Evolutionary conservation across 2,797 vertebrate genomes (phyloP).

Genomic region (Lophotriccus pileatus): DNA sequence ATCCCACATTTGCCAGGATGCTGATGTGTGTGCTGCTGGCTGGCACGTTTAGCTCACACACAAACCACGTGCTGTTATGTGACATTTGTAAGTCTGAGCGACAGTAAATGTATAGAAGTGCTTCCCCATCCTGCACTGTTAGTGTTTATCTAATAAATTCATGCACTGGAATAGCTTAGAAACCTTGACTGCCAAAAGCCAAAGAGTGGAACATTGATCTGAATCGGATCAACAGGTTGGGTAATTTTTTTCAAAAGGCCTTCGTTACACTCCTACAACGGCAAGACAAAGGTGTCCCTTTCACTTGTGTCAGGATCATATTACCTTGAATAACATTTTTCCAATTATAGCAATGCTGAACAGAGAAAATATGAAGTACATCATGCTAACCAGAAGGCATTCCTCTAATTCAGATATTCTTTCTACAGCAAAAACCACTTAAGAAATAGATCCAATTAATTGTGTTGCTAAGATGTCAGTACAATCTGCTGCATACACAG

Average conservation of each 20-base stretch:
- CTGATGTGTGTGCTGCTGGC: neutral
- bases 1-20: neutral
- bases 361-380: neutral
- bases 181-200: neutral
- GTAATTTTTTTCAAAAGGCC: neutral
- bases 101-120: neutral
- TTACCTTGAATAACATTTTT: neutral
- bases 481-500: neutral
- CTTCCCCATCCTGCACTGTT: neutral
- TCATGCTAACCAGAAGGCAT: neutral
- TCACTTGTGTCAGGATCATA: neutral
- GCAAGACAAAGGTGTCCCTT: neutral
- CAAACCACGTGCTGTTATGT: rapidly evolving
- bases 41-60: neutral
- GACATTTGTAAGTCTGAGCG: neutral
- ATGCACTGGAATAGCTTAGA: neutral
- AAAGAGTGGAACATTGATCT: neutral
- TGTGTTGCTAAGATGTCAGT: neutral
- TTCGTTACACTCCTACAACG: neutral
- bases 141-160: neutral
- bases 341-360: neutral
- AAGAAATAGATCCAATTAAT: neutral
- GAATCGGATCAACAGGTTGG: neutral
- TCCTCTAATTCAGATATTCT: neutral
- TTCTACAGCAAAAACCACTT: neutral